Evolutionary conservation across 2,888 invertebrate species (phyloP), one percentile per base, ranked within the genome.

Genomic region (Octonoba sinensis): DNA sequence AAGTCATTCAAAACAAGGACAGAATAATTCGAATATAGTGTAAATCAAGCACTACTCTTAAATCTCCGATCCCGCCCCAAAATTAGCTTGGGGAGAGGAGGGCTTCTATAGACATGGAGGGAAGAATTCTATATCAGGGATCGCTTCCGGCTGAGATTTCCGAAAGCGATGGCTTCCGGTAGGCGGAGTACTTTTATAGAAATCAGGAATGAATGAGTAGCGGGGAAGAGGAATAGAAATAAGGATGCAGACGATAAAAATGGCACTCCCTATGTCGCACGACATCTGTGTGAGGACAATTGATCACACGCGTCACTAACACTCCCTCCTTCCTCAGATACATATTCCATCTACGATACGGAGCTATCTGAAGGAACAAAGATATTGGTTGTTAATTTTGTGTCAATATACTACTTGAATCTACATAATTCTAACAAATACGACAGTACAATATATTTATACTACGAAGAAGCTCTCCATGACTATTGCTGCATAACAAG

Each of bases 61-160:
- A 36, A n/a, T 6, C 36, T 36, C 36, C n/a, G 1, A 36, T 13
- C 27, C 60, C 60, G 13, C 60, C 27, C 27, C 13, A 36, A 36
- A 36, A 36, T 36, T 36, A 36, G 36, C 36, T 36, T 8, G 36
- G 36, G 36, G 36, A 36, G 36, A 36, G 36, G 36, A n/a, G 27
- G 36, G 36, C 36, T 36, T 36, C 36, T 8, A 36, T 36, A 36
- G 36, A 6, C 11, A 36, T 36, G 36, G 8, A 36, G 36, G 36
- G 18, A 27, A 46, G 51, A 75, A 51, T 67, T 79, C 72, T 70
- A 79, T 73, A 79, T 79, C 72, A 54, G 72, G 79, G 65, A 73
- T 60, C 20, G 47, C 71, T 73, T 73, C 73, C 73, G 64, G 73
- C 59, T 51, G 44, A 46, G 27, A 49, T 18, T 47, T 22, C 46